Percentiles rank a stretch among this genome's conserved stretches.
Conservation (phyloP, 2,113 vertebrate species). For the Oryzias woworae region DNA sequence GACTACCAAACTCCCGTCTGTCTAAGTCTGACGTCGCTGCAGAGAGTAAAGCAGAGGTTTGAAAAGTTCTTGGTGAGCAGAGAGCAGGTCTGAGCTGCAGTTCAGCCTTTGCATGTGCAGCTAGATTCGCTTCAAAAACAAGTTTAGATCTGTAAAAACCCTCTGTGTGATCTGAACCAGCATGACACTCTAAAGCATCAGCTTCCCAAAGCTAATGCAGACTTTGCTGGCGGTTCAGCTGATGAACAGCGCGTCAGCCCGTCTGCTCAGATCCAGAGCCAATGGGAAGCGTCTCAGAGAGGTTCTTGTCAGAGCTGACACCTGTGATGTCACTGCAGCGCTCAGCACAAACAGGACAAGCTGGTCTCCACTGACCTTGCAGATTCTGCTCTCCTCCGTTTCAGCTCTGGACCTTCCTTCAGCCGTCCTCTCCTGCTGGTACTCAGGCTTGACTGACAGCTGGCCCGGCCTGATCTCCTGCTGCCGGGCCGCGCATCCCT, state of each 20-base stretch:
- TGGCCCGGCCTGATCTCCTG: conserved; percentile 80
- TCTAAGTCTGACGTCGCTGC: conserved; percentile 11
- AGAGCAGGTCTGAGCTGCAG: neutral
- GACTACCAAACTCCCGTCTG: conserved; percentile 9
- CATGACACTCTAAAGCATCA: too few species aligned
- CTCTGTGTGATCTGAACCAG: too few species aligned
- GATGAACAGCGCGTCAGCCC: neutral
- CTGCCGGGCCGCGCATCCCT: conserved; percentile 78
- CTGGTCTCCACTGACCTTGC: conserved; percentile 76
- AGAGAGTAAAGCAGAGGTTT: conserved; percentile 43
- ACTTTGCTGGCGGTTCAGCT: too few species aligned
- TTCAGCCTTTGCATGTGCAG: conserved; percentile 27
- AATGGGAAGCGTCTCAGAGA: neutral
- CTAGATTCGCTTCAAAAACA: neutral
- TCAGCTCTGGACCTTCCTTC: conserved; percentile 76
- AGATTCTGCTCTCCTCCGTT: conserved; percentile 94
- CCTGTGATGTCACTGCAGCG: conserved; percentile 30
- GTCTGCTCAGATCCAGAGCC: conserved; percentile 45
- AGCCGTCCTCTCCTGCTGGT: conserved; percentile 76
- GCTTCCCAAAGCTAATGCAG: too few species aligned
- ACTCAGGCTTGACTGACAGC: conserved; percentile 84
- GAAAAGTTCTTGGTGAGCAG: conserved; percentile 47
- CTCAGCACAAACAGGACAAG: neutral
- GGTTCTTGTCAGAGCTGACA: conserved; percentile 23
- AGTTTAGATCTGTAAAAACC: too few species aligned